These are phyloP conservation scores for Homalodisca vitripennis DNA, from an alignment of 1,140 invertebrate species.

Conservation along the genomic window DNA sequence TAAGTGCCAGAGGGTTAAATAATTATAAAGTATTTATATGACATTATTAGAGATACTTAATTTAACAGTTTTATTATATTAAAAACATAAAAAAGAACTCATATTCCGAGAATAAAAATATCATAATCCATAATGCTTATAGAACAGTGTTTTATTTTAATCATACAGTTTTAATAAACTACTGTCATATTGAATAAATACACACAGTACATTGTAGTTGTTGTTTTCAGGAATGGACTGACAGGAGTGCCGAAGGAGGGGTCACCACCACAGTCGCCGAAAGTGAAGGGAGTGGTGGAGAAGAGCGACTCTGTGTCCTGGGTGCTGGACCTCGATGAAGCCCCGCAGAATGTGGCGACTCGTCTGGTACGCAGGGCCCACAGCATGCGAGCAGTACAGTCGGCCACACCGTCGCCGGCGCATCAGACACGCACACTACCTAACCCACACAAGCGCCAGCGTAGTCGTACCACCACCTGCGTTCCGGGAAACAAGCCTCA, in stretches of 20 bases:
- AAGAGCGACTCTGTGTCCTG: constrained; percentile 81
- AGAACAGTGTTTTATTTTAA: too few species aligned
- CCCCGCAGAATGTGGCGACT: constrained; percentile 54
- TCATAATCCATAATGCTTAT: too few species aligned
- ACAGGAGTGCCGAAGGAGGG: not conserved
- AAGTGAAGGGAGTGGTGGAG: constrained; percentile 76
- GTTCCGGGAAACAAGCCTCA: not conserved
- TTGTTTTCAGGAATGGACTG: constrained; percentile 23
- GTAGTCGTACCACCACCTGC: constrained; percentile 28
- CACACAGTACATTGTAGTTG: too few species aligned
- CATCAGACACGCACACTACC: constrained; percentile 26
- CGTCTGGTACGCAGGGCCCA: constrained; percentile 42
- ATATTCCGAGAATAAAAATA: too few species aligned
- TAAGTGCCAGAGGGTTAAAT: too few species aligned
- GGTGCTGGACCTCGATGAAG: constrained; percentile 76
- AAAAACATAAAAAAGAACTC: too few species aligned
- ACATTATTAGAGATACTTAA: too few species aligned
- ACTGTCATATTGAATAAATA: too few species aligned
- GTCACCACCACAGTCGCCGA: constrained; percentile 37
- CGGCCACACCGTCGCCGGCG: constrained; percentile 28
- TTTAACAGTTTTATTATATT: too few species aligned
- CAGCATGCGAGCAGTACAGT: constrained; percentile 34
- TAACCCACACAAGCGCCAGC: constrained; percentile 29
- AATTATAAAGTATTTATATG: too few species aligned
- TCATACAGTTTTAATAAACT: too few species aligned